These are phyloP conservation scores for Lepeophtheirus nordmannii DNA, from an alignment of 2,888 invertebrate species.

Conservation along the genomic window DNA sequence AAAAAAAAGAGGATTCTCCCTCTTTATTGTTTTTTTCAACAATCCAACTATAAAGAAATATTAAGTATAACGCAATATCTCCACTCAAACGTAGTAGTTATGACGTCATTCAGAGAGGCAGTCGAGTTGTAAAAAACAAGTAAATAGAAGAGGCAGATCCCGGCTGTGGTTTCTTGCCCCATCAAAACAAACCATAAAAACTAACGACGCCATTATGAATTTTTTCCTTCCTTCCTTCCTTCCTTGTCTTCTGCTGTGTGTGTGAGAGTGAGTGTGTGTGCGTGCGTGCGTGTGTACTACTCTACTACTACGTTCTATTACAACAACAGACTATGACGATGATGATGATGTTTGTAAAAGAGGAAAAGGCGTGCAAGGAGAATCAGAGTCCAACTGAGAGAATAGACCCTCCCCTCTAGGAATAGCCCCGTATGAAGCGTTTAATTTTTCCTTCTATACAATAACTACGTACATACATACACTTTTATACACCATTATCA, in stretches of 20 bases:
- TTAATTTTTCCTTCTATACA: neutral
- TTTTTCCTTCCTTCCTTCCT: neutral
- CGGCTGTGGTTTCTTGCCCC: neutral
- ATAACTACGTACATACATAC: too few species aligned
- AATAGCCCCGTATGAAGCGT: slow-evolving; percentile 6
- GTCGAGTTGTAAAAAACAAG: neutral
- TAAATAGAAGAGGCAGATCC: neutral
- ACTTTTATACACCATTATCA: too few species aligned
- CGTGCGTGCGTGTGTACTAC: too few species aligned
- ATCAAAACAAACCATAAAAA: slow-evolving; percentile 22
- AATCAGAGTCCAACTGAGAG: neutral
- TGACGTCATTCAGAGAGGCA: neutral
- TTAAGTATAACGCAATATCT: slow-evolving; percentile 1
- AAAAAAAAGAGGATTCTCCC: neutral
- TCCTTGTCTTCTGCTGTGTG: neutral
- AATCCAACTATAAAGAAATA: neutral
- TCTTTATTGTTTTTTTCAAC: neutral
- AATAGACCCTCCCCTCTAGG: neutral
- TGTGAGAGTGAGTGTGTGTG: neutral
- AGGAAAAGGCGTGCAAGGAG: neutral
- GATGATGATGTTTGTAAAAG: neutral
- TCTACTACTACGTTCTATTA: too few species aligned
- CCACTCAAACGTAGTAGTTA: neutral
- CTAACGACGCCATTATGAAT: slow-evolving; percentile 23
- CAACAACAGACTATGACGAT: too few species aligned